Base-by-base conservation (phyloP, 1,140 invertebrate species). In the Drosophila kanapiae region DNA sequence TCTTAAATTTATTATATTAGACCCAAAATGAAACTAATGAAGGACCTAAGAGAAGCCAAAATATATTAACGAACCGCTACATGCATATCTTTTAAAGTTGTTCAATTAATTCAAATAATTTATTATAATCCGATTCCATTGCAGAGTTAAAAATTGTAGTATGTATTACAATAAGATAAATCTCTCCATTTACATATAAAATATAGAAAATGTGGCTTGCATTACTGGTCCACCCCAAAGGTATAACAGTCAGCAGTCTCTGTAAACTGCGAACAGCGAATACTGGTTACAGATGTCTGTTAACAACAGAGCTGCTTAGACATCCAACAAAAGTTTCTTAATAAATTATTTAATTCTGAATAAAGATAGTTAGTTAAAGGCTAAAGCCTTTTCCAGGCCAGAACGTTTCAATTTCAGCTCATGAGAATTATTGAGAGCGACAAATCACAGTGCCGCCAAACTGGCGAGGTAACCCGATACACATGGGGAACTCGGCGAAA, bases 361-460 rank as follows among this genome's bases (percentile, higher is more conserved):
- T 56, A 62, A 67, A 35, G 7, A 6, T 33, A 35, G 16, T 65
- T 18, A 49, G n/a, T 33, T 48, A 35, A 72, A 37, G 18, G 16
- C 27, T 23, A 49, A 14, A 4, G 11, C 11, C 13, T 53, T 14
- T n/a, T 45, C 53, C 33, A 56, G 14, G 42, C 14, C 3, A 27
- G 31, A 51, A 27, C 42, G 58, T 62, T 70, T 90, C 72, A 70
- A 80, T 86, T 75, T 77, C 63, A 70, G 49, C 71, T 91, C 80
- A 91, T 91, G 87, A 91, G 87, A 91, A 91, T 81, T 76, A 72
- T 71, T 72, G 62, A 83, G 74, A 91, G 61, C 54, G 69, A 77
- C 63, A 76, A 91, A 91, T 91, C 87, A 91, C 87, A 91, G 87
- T 70, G 61, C 54, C 68, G 33, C 18, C 33, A 5, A 83, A 71